These are phyloP conservation scores for Chrysemys picta DNA, from an alignment of 2,113 vertebrate species.

Conservation along the genomic window DNA sequence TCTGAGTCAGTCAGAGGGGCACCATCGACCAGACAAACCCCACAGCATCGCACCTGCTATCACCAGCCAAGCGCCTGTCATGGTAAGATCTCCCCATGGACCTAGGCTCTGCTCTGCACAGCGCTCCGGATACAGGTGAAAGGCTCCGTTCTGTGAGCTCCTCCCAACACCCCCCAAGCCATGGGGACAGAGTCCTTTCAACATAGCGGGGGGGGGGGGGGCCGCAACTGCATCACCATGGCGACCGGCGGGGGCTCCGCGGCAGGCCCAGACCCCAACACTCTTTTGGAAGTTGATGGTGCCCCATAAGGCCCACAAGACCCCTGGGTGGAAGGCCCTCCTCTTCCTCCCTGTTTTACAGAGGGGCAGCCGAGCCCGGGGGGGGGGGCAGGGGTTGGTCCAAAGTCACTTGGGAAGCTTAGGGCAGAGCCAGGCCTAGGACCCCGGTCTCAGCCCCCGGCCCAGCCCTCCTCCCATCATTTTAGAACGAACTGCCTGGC, in stretches of 20 bases:
- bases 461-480: not conserved
- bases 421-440: not conserved
- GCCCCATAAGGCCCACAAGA: not conserved
- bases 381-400: not conserved
- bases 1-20: not conserved
- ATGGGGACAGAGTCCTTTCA: not conserved
- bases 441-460: not conserved
- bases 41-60: too few relatives aligned
- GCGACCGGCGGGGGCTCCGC: not conserved
- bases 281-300: not conserved
- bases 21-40: not conserved
- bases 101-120: not conserved
- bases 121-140: not conserved
- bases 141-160: not conserved
- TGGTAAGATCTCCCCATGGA: not conserved
- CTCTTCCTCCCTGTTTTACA: not conserved
- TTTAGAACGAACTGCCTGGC: not conserved
- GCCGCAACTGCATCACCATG: too few relatives aligned
- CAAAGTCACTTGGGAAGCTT: not conserved
- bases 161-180: not conserved
- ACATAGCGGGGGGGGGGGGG: not conserved
- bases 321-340: not conserved
- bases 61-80: not conserved
- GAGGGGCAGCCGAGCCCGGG: not conserved
- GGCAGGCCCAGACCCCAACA: not conserved